Evolutionary conservation across 2,888 invertebrate genomes (phyloP).

Genomic region (Hofmannophila pseudospretella): DNA sequence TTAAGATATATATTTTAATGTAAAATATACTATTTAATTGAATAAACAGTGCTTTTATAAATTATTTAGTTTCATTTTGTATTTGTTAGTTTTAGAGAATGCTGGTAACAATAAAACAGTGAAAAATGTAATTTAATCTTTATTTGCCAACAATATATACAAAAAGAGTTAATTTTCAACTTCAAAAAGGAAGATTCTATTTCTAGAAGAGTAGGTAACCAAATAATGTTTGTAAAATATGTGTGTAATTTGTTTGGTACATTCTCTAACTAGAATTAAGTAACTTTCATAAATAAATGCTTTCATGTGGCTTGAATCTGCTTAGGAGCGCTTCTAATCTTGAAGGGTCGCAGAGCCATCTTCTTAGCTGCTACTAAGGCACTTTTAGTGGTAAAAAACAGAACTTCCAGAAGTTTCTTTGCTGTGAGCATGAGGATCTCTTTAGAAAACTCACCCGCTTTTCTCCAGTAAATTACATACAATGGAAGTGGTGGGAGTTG

Average conservation of each 20-base stretch:
- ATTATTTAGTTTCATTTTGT: slow-evolving; percentile 25
- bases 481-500: slow-evolving; percentile 57
- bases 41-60: slow-evolving; percentile 76
- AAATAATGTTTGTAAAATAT: neutral
- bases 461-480: slow-evolving; percentile 59
- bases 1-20: slow-evolving; percentile 75
- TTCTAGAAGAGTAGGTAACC: slow-evolving; percentile 18
- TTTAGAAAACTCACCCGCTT: slow-evolving; percentile 37
- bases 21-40: slow-evolving; percentile 77
- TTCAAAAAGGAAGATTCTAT: slow-evolving; percentile 27
- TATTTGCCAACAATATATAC: slow-evolving; percentile 59
- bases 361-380: slow-evolving; percentile 50
- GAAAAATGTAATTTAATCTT: slow-evolving; percentile 26
- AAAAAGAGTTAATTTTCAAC: slow-evolving; percentile 24
- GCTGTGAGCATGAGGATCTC: slow-evolving; percentile 33
- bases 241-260: neutral
- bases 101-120: slow-evolving; percentile 2
- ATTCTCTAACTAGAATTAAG: slow-evolving; percentile 25
- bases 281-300: slow-evolving; percentile 31
- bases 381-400: slow-evolving; percentile 40
- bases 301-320: slow-evolving; percentile 55
- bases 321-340: slow-evolving; percentile 42
- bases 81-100: slow-evolving; percentile 11
- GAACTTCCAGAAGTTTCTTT: slow-evolving; percentile 40
- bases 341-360: slow-evolving; percentile 42